Evolutionary conservation across 1,140 invertebrate genomes (phyloP).

Genomic region (Ptiloglossa arizonensis): DNA sequence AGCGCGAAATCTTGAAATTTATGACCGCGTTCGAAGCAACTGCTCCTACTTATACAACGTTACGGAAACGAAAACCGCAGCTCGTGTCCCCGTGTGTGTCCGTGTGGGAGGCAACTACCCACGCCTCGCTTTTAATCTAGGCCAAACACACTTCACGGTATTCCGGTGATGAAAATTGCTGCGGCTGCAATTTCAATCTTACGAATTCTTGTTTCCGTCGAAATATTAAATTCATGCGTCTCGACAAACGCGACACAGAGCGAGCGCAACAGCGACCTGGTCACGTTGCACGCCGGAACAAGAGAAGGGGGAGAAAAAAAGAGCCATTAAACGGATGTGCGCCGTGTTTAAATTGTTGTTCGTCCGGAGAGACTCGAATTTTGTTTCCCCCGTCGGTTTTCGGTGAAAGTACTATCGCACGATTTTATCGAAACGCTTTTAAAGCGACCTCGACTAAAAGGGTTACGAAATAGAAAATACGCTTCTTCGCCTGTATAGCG

Average conservation of each 20-base stretch:
- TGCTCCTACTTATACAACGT: slow-evolving; percentile 10
- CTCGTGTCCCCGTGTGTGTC: neutral
- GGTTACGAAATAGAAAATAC: too few relatives aligned
- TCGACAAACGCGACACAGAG: slow-evolving; percentile 9
- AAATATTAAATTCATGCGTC: slow-evolving; percentile 44
- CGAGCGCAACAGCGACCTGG: neutral
- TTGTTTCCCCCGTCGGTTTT: neutral
- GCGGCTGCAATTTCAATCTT: slow-evolving; percentile 46
- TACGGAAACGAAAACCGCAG: slow-evolving; percentile 19
- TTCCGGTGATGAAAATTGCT: slow-evolving; percentile 46
- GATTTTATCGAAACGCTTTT: neutral
- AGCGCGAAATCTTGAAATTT: slow-evolving; percentile 19
- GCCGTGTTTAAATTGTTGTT: slow-evolving; percentile 6
- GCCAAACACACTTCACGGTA: slow-evolving; percentile 45
- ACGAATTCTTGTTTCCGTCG: slow-evolving; percentile 7
- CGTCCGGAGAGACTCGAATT: neutral
- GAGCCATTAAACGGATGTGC: too few relatives aligned
- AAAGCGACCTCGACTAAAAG: too few relatives aligned
- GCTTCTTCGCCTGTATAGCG: too few relatives aligned
- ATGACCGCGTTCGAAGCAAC: slow-evolving; percentile 16
- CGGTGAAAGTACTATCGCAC: neutral
- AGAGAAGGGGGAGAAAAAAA: neutral
- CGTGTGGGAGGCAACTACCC: neutral
- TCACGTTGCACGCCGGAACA: neutral
- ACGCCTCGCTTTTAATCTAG: slow-evolving; percentile 42